Base-by-base conservation (phyloP, 2,888 invertebrate genomes). In the Myathropa florea region DNA sequence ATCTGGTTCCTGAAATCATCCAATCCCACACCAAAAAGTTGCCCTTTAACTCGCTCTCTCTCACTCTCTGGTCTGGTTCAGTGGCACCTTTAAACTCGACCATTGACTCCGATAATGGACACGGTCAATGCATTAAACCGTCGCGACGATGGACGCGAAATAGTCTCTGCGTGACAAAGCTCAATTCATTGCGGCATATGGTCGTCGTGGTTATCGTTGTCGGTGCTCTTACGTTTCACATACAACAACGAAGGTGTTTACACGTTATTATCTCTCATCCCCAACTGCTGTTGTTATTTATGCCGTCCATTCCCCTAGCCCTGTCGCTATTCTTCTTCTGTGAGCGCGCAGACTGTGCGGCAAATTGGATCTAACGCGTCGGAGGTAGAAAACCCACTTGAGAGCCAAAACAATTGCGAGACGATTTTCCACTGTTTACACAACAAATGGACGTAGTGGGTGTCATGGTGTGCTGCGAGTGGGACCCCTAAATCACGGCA, bases 381-480 rank as follows among this genome's bases (percentile, higher is more conserved):
- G 26, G 57, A 18, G n/a, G 3, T n/a, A 4, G 53, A 4, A 18
- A 53, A 53, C 3, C 18, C 53, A 18, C n/a, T 18, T 18, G n/a
- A n/a, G n/a, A 53, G 53, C 53, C 4, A 18, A 18, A 18, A 53
- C 53, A 53, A 57, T 23, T 24, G 57, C 24, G 46, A 57, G 57
- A 14, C 24, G 12, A 28, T 14, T 46, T 61, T 61, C n/a, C 28
- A 46, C 46, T 72, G 53, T 61, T 64, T 73, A 57, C 57, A 57
- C 14, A 67, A 68, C 33, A 57, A 39, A 68, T 68, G 68, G 55
- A 14, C 2, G 26, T 21, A 26, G 46, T 67, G 57, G 55, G 12
- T 30, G n/a, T n/a, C n/a, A n/a, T n/a, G 14, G 28, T 53, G 26
- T 53, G 9, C 12, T 4, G 28, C 30, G 12, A 28, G 1, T 28